phyloP scores from a whole-genome alignment of 2,797 vertebrate species.

The Siniperca undulata region DNA sequence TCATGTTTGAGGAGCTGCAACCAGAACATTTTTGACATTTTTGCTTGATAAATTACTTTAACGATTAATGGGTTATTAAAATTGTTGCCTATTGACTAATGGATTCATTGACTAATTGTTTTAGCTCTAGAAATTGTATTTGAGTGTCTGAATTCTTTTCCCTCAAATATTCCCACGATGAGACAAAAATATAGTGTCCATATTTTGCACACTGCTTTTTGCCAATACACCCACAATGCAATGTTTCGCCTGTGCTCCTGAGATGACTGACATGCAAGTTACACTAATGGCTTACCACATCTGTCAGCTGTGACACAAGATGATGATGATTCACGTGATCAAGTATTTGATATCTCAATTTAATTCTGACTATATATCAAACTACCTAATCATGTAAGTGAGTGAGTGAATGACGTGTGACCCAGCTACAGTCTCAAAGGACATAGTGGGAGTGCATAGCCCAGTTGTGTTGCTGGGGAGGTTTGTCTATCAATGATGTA shows the following conservation, averaged over 20 bases:
- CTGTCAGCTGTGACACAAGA: background rate
- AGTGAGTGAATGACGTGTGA: constrained; percentile 20
- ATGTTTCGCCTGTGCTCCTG: background rate
- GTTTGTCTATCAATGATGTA: constrained; percentile 25
- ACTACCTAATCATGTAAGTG: background rate
- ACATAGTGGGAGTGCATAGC: background rate
- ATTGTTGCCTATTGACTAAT: background rate
- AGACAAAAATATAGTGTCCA: background rate
- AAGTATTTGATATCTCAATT: background rate
- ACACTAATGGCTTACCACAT: background rate
- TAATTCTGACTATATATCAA: background rate
- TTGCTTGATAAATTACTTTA: background rate
- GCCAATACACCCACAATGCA: background rate
- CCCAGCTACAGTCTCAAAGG: constrained; percentile 15
- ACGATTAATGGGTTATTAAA: background rate
- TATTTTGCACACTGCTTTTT: background rate
- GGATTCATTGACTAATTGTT: background rate
- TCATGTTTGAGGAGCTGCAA: background rate
- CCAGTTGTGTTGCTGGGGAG: constrained; percentile 36
- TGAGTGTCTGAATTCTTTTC: background rate
- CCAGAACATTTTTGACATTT: background rate
- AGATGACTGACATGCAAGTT: background rate
- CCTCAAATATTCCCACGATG: background rate
- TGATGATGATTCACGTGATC: background rate
- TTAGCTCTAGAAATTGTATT: background rate